phyloP scores from a whole-genome alignment of 2,888 invertebrate species.

The Parnassius smintheus region DNA sequence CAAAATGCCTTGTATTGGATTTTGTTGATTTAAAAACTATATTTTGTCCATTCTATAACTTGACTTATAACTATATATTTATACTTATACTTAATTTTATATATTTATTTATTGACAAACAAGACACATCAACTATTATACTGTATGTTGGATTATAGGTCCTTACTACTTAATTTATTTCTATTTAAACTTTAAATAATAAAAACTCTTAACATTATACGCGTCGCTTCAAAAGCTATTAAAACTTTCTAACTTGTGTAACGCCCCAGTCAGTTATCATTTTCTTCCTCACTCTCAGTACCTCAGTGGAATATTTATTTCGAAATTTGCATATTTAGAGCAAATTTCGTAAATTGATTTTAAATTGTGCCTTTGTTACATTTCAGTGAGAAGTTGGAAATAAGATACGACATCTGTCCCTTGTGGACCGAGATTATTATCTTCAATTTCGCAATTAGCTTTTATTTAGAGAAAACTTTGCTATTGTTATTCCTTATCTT shows the following conservation, averaged over 20 bases:
- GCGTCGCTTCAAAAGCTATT: constrained; percentile 21
- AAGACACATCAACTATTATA: too few relatives aligned
- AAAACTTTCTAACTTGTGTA: constrained; percentile 22
- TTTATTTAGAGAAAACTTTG: constrained; percentile 1
- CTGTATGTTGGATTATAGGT: too few relatives aligned
- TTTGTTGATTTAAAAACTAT: too few relatives aligned
- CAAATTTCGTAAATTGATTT: constrained; percentile 14
- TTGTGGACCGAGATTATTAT: not conserved
- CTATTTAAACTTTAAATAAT: too few relatives aligned
- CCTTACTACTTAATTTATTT: too few relatives aligned
- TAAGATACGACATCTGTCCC: constrained; percentile 8
- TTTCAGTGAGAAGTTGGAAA: constrained; percentile 4
- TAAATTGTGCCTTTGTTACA: constrained; percentile 11
- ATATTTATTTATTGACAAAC: too few relatives aligned
- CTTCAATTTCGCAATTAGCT: not conserved
- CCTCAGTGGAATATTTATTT: constrained; percentile 18
- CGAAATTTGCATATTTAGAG: constrained; percentile 17
- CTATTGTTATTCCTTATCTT: not conserved
- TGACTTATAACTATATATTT: too few relatives aligned
- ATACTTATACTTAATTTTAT: too few relatives aligned
- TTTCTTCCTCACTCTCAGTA: constrained; percentile 16
- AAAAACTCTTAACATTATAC: constrained; percentile 10
- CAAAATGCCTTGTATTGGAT: too few relatives aligned
- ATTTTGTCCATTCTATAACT: too few relatives aligned
- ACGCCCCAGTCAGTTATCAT: constrained; percentile 16